These are phyloP conservation scores for Phymorhynchus buccinoides DNA, from an alignment of 1,140 invertebrate genomes.

Conservation along the genomic window DNA sequence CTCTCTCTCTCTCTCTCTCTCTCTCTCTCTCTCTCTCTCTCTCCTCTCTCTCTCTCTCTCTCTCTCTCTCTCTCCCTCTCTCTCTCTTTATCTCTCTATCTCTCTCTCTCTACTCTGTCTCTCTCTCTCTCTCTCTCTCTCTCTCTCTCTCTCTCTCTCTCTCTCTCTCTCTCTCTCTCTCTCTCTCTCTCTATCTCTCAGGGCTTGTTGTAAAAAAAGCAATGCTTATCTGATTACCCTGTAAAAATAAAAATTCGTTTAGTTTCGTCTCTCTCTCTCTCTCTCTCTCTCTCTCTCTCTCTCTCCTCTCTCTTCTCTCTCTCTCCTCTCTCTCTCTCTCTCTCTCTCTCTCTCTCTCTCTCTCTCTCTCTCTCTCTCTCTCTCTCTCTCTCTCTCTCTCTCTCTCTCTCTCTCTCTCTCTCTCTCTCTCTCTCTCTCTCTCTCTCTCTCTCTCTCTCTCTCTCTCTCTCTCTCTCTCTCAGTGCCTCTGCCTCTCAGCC, in stretches of 20 bases:
- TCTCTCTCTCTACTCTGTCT: too few species aligned
- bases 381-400: constrained; percentile 30
- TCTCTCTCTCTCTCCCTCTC: too few species aligned
- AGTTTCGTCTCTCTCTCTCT: constrained; percentile 14
- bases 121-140: constrained; percentile 1
- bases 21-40: constrained; percentile 4
- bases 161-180: constrained; percentile 23
- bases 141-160: neutral
- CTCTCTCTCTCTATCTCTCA: constrained; percentile 19
- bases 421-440: neutral
- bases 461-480: constrained; percentile 2
- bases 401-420: constrained; percentile 39
- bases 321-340: constrained; percentile 23
- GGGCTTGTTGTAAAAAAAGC: neutral
- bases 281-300: constrained; percentile 42
- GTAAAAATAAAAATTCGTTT: constrained; percentile 37
- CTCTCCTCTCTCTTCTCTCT: constrained; percentile 14
- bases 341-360: constrained; percentile 12
- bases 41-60: too few species aligned
- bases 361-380: constrained; percentile 1
- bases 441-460: neutral
- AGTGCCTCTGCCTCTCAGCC: neutral
- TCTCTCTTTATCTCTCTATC: too few species aligned
- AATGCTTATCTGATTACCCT: neutral
- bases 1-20: neutral